phyloP scores from a whole-genome alignment of 2,888 invertebrate species.

The Coremacera marginata region DNA sequence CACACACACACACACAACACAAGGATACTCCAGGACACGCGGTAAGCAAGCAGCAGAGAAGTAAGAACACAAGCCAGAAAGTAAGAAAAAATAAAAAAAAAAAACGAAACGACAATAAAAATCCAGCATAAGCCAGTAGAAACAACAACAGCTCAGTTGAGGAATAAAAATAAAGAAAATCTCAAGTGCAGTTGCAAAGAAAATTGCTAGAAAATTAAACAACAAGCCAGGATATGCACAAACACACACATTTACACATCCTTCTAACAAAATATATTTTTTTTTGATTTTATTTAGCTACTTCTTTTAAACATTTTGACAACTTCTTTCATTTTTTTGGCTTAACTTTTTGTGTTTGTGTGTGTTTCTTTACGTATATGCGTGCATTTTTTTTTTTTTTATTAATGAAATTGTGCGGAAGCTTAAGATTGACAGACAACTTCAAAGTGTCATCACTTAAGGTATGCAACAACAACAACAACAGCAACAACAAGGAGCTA shows the following conservation, averaged over 20 bases:
- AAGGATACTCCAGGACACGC: not conserved
- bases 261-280: not conserved
- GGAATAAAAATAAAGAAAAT: not conserved
- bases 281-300: conserved; percentile 11
- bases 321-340: conserved; percentile 18
- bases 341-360: conserved; percentile 25
- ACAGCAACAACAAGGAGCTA: not conserved
- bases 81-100: not conserved
- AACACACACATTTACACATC: not conserved
- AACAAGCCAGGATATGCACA: conserved; percentile 34
- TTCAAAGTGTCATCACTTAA: conserved; percentile 49
- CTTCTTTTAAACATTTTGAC: conserved; percentile 24
- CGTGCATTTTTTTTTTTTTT: conserved; percentile 38
- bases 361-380: not conserved
- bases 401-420: conserved; percentile 57
- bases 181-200: conserved; percentile 43
- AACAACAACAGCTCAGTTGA: conserved; percentile 17
- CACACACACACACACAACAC: not conserved
- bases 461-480: conserved; percentile 23
- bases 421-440: conserved; percentile 54
- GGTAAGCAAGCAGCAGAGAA: not conserved
- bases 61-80: not conserved
- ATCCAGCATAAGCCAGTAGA: conserved; percentile 5
- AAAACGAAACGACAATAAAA: conserved; percentile 6
- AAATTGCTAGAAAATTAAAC: conserved; percentile 50